These are phyloP conservation scores for Drosophila aff. DNA, from an alignment of 1,140 invertebrate species.

Conservation along the genomic window DNA sequence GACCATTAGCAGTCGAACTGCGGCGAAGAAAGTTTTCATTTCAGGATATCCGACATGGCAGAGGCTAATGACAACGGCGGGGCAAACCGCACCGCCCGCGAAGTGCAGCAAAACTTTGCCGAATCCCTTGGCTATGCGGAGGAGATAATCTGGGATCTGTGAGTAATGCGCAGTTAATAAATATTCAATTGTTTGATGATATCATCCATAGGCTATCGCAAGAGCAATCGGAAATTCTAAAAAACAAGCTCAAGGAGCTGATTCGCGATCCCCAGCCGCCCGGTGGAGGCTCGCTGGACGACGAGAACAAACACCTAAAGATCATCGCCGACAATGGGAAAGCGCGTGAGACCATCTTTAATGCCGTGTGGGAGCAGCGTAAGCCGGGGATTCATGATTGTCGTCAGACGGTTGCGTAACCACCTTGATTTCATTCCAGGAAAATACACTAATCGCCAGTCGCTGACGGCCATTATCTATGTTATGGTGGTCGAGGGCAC, in stretches of 20 bases:
- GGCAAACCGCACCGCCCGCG: constrained; percentile 23
- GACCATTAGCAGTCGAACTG: neutral
- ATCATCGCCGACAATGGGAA: constrained; percentile 19
- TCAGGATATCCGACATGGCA: constrained; percentile 6
- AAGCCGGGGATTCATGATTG: constrained; percentile 11
- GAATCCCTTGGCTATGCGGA: constrained; percentile 44
- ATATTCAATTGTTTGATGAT: neutral
- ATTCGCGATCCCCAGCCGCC: constrained; percentile 40
- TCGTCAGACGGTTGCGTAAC: neutral
- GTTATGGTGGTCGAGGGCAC: constrained; percentile 61
- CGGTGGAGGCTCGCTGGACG: neutral
- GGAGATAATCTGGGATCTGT: constrained; percentile 75
- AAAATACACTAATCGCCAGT: constrained; percentile 71
- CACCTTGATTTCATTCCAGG: constrained; percentile 39
- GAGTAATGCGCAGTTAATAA: constrained; percentile 46
- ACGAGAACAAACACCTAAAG: neutral
- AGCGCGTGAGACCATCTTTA: constrained; percentile 52
- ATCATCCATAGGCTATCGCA: constrained; percentile 34
- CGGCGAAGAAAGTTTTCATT: neutral
- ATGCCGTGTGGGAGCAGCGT: constrained; percentile 73
- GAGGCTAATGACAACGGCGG: neutral
- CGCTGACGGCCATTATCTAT: constrained; percentile 70
- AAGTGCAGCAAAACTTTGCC: constrained; percentile 68
- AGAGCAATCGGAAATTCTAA: constrained; percentile 27
- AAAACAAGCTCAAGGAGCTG: constrained; percentile 37